A percentile compares a stretch with the other conserved stretches of the same genome.
Evolutionary conservation across 2,113 vertebrate genomes (phyloP).

Genomic region (Hemicordylus capensis): DNA sequence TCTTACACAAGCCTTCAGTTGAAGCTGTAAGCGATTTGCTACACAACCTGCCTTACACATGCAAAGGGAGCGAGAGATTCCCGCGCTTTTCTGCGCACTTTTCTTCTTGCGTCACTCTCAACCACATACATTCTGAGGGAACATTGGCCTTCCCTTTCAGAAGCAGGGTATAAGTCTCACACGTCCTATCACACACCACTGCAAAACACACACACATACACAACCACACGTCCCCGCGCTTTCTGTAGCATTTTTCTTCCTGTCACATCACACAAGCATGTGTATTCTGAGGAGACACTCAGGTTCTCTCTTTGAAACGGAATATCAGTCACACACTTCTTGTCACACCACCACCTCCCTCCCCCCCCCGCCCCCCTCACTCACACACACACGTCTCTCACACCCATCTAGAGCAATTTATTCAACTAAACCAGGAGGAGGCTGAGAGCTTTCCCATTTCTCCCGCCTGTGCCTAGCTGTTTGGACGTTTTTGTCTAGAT

Average conservation of each 20-base stretch:
- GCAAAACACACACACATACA: neutral
- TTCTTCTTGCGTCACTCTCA: neutral
- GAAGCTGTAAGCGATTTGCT: too few species aligned
- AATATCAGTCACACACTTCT: neutral
- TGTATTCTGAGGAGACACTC: neutral
- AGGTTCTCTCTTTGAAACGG: too few species aligned
- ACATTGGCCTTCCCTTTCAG: too few species aligned
- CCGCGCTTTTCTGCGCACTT: neutral
- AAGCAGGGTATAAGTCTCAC: neutral
- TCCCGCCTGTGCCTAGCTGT: slow-evolving; percentile 81
- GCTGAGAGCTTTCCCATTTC: slow-evolving; percentile 23
- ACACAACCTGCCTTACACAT: neutral
- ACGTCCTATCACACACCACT: neutral
- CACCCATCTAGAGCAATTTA: neutral
- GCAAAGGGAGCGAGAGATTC: neutral
- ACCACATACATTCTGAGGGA: neutral
- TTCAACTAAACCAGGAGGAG: neutral
- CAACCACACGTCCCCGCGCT: neutral
- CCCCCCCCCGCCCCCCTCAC: too few species aligned
- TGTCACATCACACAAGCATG: too few species aligned
- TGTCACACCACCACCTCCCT: too few species aligned
- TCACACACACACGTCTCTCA: neutral
- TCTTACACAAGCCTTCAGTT: neutral
- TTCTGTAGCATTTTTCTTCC: neutral
- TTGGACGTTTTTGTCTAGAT: slow-evolving; percentile 86